Conservation (phyloP, 2,113 vertebrate genomes). For the Falcunculus frontatus region DNA sequence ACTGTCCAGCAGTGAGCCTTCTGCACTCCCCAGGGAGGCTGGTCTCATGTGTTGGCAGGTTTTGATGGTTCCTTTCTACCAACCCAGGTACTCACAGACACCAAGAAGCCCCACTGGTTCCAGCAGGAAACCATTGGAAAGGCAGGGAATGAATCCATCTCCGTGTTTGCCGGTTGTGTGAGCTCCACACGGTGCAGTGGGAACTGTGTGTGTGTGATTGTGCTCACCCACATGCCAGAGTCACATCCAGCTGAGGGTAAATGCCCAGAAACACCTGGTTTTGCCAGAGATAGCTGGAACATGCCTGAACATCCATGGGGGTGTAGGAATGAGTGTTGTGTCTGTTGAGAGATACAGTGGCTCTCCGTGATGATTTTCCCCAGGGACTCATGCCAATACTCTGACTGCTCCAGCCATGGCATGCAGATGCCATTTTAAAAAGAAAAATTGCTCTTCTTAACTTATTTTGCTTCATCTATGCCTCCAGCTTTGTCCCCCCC, state of each 20-base stretch:
- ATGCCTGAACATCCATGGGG: neutral
- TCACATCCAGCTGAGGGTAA: neutral
- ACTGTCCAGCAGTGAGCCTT: neutral
- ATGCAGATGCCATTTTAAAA: neutral
- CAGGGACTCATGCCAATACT: neutral
- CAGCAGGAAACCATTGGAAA: neutral
- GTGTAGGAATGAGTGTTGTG: neutral
- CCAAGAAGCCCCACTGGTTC: neutral
- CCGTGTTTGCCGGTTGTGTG: rapidly evolving
- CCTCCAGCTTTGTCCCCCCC: neutral
- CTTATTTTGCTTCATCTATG: neutral
- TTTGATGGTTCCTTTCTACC: neutral
- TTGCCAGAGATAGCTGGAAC: neutral
- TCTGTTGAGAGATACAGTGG: neutral
- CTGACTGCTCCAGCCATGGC: neutral
- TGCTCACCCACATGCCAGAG: neutral
- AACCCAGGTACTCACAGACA: neutral
- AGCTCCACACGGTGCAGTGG: neutral
- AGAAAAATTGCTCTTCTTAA: neutral
- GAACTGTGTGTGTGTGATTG: rapidly evolving
- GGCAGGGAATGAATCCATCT: neutral
- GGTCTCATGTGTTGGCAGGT: neutral
- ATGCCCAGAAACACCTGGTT: neutral
- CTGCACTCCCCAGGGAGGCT: neutral
- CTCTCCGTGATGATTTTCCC: neutral